Evolutionary conservation across 2,797 vertebrate species (phyloP).

Genomic region (Scolopax bukidnonensis): DNA sequence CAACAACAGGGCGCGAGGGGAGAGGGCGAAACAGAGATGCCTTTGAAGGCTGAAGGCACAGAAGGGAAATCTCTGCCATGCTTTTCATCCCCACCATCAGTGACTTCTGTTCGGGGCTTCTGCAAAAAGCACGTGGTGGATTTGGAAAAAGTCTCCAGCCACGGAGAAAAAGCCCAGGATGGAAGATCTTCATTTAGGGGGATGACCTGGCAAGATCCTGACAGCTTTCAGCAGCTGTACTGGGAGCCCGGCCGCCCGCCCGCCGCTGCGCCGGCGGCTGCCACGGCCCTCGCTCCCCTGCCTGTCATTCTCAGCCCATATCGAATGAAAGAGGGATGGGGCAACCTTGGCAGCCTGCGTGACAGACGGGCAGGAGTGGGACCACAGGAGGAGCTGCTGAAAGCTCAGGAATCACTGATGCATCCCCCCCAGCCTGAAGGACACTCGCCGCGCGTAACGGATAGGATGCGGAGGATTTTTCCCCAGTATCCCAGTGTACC

Average conservation of each 20-base stretch:
- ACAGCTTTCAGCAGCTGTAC: constrained; percentile 46
- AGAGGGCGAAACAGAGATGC: not conserved
- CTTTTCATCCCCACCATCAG: not conserved
- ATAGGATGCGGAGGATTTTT: constrained; percentile 34
- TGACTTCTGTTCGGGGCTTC: not conserved
- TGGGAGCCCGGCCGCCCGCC: not conserved
- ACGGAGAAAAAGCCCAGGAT: constrained; percentile 20
- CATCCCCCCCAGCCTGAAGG: constrained; percentile 28
- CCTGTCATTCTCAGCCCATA: constrained; percentile 32
- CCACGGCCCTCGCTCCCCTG: not conserved
- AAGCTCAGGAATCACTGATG: constrained; percentile 48
- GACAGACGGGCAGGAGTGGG: constrained; percentile 28
- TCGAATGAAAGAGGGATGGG: constrained; percentile 38
- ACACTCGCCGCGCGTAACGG: constrained; percentile 38
- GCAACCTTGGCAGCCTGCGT: constrained; percentile 23
- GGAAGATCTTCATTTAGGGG: not conserved
- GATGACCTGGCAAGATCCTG: constrained; percentile 9
- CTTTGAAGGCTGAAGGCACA: not conserved
- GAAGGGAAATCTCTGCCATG: not conserved
- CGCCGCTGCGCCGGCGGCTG: not conserved
- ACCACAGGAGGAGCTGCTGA: constrained; percentile 61
- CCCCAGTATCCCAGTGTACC: constrained; percentile 3
- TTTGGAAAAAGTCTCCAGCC: constrained; percentile 32
- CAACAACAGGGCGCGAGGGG: not conserved
- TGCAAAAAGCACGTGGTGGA: not conserved